Evolutionary conservation across 2,888 invertebrate species (phyloP).

Genomic region (Boloria selene): DNA sequence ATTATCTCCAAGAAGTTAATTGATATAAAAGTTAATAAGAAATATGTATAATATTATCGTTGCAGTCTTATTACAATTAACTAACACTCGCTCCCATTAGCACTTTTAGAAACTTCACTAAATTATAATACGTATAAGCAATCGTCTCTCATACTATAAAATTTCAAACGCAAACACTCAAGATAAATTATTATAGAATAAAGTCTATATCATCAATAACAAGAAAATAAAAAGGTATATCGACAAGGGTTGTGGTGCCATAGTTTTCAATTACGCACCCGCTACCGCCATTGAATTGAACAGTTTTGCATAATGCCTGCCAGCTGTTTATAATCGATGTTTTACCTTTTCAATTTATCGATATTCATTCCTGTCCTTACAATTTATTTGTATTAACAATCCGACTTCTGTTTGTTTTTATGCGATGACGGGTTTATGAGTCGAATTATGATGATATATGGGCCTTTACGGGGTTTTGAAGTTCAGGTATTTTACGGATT

Average conservation of each 20-base stretch:
- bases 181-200: not conserved
- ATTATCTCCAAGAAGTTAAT: no score
- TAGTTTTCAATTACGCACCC: slow-evolving; percentile 64
- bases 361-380: slow-evolving; percentile 72
- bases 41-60: no score
- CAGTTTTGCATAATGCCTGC: slow-evolving; percentile 79
- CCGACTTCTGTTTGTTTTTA: slow-evolving; percentile 75
- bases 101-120: no score
- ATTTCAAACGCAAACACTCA: not conserved
- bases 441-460: slow-evolving; percentile 43
- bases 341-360: slow-evolving; percentile 80
- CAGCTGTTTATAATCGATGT: slow-evolving; percentile 81
- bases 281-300: slow-evolving; percentile 75
- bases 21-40: no score
- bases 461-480: slow-evolving; percentile 26
- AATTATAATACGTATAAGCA: no score
- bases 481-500: not conserved
- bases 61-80: no score
- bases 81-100: no score
- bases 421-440: slow-evolving; percentile 62
- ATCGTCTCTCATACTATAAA: no score
- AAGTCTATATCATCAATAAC: slow-evolving; percentile 19
- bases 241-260: slow-evolving; percentile 26
- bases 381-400: slow-evolving; percentile 77
- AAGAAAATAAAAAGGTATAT: slow-evolving; percentile 27